Evolutionary conservation across 2,797 vertebrate species (phyloP), one percentile per base, ranked within the genome.

Genomic region (Bryconaethiops microstoma): DNA sequence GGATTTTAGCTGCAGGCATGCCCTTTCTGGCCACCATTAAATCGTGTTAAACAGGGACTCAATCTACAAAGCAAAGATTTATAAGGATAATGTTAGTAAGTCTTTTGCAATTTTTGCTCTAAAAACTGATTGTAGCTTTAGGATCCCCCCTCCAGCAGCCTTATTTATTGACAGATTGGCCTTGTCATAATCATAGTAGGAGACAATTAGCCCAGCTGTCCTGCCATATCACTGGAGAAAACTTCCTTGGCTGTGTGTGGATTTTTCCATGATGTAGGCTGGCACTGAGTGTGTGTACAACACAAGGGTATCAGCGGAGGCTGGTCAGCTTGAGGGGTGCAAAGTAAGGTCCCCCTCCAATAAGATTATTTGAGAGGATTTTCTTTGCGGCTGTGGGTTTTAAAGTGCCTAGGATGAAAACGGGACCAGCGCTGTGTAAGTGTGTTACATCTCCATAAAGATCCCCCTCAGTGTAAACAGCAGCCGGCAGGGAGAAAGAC

Each of bases 181-280:
- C 39, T 74, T 74, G 63, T 78, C 63, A 68, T 74, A 42, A 79
- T 79, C 77, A 63, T 78, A 69, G 82, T 69, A 83, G 82, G 77
- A 77, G 55, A 77, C 76, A 68, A 63, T 79, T 82, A 77, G 55
- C 52, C 67, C 57, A 83, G 76, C 81, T 82, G 74, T 78, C 60
- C 60, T 73, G 65, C 57, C 65, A 74, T 77, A 62, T 76, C 68
- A 80, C 21, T 76, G 78, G 73, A 81, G 80, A 83, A 81, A 76
- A 79, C 72, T 65, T 69, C 54, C 75, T 50, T 79, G 78, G 62
- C 70, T 50, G 48, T 70, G 57, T 74, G 48, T n/a, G 40, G 59
- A 78, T 80, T 84, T 81, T 86, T 86, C 85, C 80, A 65, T 83
- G 80, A 81, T 83, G 85, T 65, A 80, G 65, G 23, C 78, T 82